A percentile compares a stretch with the other conserved stretches of the same genome.
Conservation (phyloP, 2,888 invertebrate species). For the Drepana falcataria region DNA sequence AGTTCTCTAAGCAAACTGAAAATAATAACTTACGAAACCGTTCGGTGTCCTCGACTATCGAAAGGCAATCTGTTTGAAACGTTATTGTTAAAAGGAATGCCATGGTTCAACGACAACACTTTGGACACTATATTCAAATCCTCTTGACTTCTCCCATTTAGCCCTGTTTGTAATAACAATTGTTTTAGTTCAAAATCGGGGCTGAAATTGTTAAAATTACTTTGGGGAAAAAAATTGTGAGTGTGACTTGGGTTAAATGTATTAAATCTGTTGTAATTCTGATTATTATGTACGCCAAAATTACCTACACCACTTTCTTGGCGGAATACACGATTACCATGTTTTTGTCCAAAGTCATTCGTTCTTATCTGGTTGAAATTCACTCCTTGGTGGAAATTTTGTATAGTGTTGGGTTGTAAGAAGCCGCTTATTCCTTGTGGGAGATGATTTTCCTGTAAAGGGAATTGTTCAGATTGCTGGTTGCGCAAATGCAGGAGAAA, state of each 20-base stretch:
- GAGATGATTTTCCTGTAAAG: conserved; percentile 69
- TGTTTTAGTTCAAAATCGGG: conserved; percentile 81
- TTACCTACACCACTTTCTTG: conserved; percentile 81
- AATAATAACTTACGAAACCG: conserved; percentile 4
- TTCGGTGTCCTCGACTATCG: conserved; percentile 48
- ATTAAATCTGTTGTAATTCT: conserved; percentile 58
- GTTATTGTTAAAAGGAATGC: conserved; percentile 72
- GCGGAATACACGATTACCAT: conserved; percentile 70
- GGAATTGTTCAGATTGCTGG: conserved; percentile 66
- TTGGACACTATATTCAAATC: conserved; percentile 90
- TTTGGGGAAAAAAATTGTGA: conserved; percentile 49
- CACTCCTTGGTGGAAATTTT: conserved; percentile 49
- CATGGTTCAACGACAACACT: conserved; percentile 88
- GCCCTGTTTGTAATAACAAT: conserved; percentile 82
- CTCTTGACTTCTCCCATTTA: conserved; percentile 81
- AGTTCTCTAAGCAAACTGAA: neutral
- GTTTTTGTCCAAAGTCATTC: conserved; percentile 52
- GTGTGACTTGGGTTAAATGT: conserved; percentile 45
- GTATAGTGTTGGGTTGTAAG: conserved; percentile 48
- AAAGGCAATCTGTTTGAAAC: conserved; percentile 63
- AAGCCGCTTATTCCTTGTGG: conserved; percentile 64
- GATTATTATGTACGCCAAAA: conserved; percentile 75
- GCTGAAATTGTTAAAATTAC: conserved; percentile 55
- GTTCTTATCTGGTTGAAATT: conserved; percentile 53
- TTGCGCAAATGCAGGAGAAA: conserved; percentile 67